Evolutionary conservation across 2,797 vertebrate genomes (phyloP), one percentile per base, ranked within the genome.

Genomic region (Rhyacichthys aspro): DNA sequence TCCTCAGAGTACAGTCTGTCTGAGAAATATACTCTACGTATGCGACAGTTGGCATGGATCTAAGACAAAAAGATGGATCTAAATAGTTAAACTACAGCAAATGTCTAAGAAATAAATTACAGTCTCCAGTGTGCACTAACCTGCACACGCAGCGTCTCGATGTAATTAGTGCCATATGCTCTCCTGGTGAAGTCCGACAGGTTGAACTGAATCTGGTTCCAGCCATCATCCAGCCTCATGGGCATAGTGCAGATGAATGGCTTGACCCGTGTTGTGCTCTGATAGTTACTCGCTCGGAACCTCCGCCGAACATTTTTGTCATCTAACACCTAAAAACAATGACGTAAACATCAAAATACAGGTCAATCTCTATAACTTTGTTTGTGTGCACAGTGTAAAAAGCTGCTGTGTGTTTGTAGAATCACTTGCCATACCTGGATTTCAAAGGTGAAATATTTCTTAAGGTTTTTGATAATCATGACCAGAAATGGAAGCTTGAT

Each of bases 141-240:
- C 95, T 99, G 97, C 46, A 99, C 96, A 43, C 97, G 89, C 9
- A 99, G 90, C 0, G 97, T 99, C 92, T 99, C 96, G 0, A 95
- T 96, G 78, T 99, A 99, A 62, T 98, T 99, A 8, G 97, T 98
- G 37, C 96, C 97, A 0, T 99, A 98, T 0, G 97, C 97, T 2
- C 96, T 93, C 23, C 96, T 94, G 0, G 98, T 98, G 87, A 98
- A 98, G 72, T 98, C 97, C 0, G 95, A 95, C 45, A 98, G 86
- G 86, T 99, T 98, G 84, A 98, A 98, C 88, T 99, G 98, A 60
- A 99, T 98, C 85, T 99, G 98, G 89, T 99, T 99, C 98, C 98
- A 99, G 85, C 98, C 96, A 0, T 98, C 96, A 0, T 98, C 97
- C 63, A 99, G 91, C 39, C 96, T 85, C 96, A 98, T 98, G 18